These are phyloP conservation scores for Apotomis turbidana DNA, from an alignment of 2,888 invertebrate species.

Conservation along the genomic window DNA sequence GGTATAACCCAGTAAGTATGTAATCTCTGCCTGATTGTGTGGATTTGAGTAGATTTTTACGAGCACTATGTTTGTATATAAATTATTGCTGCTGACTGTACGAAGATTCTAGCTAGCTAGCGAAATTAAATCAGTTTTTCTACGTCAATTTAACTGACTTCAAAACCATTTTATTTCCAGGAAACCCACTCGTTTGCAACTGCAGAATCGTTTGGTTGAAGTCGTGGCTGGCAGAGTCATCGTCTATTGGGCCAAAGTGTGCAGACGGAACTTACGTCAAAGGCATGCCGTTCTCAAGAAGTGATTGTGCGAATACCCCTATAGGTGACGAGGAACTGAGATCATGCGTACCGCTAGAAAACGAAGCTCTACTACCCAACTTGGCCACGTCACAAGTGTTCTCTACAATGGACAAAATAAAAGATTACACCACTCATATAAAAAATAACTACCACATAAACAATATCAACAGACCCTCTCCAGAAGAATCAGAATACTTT, in stretches of 20 bases:
- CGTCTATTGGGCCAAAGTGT: slow-evolving; percentile 90
- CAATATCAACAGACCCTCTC: slow-evolving; percentile 85
- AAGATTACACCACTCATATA: slow-evolving; percentile 74
- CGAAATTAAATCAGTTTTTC: not conserved
- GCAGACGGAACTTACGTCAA: slow-evolving; percentile 90
- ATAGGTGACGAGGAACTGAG: slow-evolving; percentile 82
- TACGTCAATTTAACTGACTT: not conserved
- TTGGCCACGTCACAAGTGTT: slow-evolving; percentile 84
- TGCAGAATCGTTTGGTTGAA: slow-evolving; percentile 93
- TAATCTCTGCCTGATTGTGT: no score
- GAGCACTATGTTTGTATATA: no score
- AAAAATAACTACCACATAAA: slow-evolving; percentile 74
- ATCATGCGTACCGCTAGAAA: slow-evolving; percentile 86
- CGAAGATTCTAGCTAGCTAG: no score
- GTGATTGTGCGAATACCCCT: slow-evolving; percentile 84
- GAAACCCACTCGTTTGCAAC: slow-evolving; percentile 92
- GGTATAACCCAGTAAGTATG: no score
- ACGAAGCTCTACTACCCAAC: slow-evolving; percentile 84
- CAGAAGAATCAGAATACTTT: slow-evolving; percentile 91
- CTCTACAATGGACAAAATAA: slow-evolving; percentile 83
- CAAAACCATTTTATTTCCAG: slow-evolving; percentile 71
- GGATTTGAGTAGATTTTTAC: no score
- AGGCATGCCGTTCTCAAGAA: slow-evolving; percentile 87
- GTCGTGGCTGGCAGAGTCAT: slow-evolving; percentile 91
- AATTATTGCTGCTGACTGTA: no score